Base-by-base conservation (phyloP, 2,797 vertebrate genomes). In the Sebastes flavidus region DNA sequence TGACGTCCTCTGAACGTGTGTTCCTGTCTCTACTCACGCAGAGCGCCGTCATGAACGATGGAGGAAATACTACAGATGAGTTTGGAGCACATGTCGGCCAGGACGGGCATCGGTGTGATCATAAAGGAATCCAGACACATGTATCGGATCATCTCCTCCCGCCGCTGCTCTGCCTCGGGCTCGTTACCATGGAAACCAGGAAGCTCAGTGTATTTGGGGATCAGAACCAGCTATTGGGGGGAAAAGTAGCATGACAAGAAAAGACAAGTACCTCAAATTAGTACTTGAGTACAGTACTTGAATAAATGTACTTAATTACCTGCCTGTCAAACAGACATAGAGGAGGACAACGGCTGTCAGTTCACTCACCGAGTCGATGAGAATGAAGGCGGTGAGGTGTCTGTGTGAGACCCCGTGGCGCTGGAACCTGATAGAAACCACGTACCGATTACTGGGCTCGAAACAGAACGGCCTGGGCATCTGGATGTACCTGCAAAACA, bases 381-480 rank as follows among this genome's bases (percentile, higher is more conserved):
- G 95, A 80, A 97, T 95, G 88, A 96, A 97, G 63, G 95, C 96
- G 0, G 94, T 90, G 0, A 95, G 94, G 73, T 97, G 96, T 36
- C 95, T 93, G 76, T 94, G 92, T 2, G 95, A 82, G 46, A 95
- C 96, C 0, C 94, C 94, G 0, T 96, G 95, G 9, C 95, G 92
- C 90, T 97, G 97, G 90, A 97, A 96, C 72, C 96, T 80, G 89
- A 97, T 90, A 1, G 94, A 90, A 12, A 97, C 80, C 59, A 95
- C 92, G 0, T 97, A 98, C 18, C 81, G 94, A 36, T 96, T 97
- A 70, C 93, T 94, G 13, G 96, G 96, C 90, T 99, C 97, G 0
- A 97, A 98, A 85, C 96, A 99, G 90, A 99, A 99, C 0, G 97
- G 96, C 34, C 95, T 92, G 2, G 97, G 95, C 85, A 98, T 96